Base-by-base conservation (phyloP, 92 coral and sea anemone genomes). In the Bergia puertoricense region DNA sequence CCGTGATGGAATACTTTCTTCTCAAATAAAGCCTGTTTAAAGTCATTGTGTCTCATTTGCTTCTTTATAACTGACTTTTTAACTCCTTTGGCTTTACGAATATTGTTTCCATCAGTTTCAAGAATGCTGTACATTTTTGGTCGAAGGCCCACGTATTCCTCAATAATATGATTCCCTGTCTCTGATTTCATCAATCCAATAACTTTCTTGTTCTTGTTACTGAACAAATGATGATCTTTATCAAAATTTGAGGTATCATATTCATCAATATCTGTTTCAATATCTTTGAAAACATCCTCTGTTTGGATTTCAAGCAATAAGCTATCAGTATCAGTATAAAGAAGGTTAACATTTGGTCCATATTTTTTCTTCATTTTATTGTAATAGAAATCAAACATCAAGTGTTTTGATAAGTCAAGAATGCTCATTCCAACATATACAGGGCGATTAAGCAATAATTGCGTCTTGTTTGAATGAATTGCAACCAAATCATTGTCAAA, bases 111-210 rank as follows among this genome's bases (percentile, higher is more conserved):
- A n/a, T n/a, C n/a, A n/a, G n/a, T n/a, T n/a, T n/a, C n/a, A n/a
- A n/a, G n/a, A n/a, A n/a, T n/a, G n/a, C n/a, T n/a, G n/a, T n/a
- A n/a, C n/a, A n/a, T n/a, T n/a, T n/a, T n/a, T n/a, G n/a, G n/a
- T n/a, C n/a, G n/a, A n/a, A n/a, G n/a, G n/a, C 85, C 85, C 18
- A 80, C 85, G 30, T 80, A 80, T 30, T 80, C 85, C 4, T 10
- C 39, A 15, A 80, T 80, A 20, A 59, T 65, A 39, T 2, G 5
- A 5, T 59, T 59, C 18, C 20, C 85, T 36, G 66, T 36, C 30
- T 40, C 85, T 36, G 22, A 62, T 5, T 79, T 79, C 83, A 79
- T 79, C 51, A 1, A 7, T 16, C 83, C 2, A 11, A 79, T 15
- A 16, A 80, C 85, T 13, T 80, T 80, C 16, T 80, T 80, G 56